Evolutionary conservation across 2,797 vertebrate species (phyloP).

Genomic region (Hydrolagus colliei): DNA sequence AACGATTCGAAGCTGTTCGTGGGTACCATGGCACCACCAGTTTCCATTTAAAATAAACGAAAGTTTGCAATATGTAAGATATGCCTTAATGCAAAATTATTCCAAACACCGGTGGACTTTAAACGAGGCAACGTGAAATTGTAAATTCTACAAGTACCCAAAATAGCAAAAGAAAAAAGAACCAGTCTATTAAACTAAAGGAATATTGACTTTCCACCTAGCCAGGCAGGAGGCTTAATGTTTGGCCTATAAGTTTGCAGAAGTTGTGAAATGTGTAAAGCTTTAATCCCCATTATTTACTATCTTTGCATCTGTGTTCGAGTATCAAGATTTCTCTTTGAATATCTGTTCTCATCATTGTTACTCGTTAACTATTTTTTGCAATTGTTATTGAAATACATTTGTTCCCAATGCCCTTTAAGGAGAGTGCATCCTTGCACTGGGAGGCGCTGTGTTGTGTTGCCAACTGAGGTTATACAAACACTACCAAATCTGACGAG

Average conservation of each 20-base stretch:
- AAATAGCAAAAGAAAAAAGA: not conserved
- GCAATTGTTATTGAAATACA: conserved; percentile 25
- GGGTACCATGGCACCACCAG: too few relatives aligned
- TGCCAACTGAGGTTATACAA: not conserved
- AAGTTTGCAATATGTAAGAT: not conserved
- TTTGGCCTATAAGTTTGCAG: not conserved
- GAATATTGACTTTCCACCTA: not conserved
- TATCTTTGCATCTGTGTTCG: not conserved
- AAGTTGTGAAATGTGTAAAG: not conserved
- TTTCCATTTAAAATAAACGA: not conserved
- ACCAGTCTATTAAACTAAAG: not conserved
- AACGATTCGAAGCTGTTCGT: not conserved
- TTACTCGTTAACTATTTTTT: not conserved
- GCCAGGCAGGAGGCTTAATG: not conserved
- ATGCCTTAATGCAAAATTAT: not conserved
- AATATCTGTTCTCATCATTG: conserved; percentile 3
- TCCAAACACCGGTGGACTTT: not conserved
- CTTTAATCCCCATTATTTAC: not conserved
- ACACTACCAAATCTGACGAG: not conserved
- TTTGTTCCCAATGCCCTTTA: conserved; percentile 24
- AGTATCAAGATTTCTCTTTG: not conserved
- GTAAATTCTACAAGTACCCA: not conserved
- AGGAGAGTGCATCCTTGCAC: conserved; percentile 12
- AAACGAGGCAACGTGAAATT: not conserved
- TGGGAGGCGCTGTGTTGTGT: conserved; percentile 27